These are phyloP conservation scores for Hylaeus volcanicus DNA, from an alignment of 1,140 invertebrate species.

Conservation along the genomic window DNA sequence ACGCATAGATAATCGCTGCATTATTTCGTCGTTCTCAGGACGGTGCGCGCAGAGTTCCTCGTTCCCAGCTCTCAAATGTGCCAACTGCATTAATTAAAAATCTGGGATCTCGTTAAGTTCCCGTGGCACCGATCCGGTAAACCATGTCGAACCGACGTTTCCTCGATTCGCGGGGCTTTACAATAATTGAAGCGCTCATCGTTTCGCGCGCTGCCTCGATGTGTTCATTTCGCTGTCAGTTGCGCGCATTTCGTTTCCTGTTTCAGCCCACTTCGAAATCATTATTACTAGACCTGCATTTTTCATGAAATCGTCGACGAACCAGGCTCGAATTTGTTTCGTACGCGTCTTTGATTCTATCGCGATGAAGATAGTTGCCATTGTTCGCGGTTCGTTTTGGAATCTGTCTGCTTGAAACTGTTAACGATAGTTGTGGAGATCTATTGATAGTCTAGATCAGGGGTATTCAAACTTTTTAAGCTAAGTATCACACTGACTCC, in stretches of 20 bases:
- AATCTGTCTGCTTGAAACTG: neutral
- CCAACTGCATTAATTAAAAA: constrained; percentile 68
- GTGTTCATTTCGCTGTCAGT: constrained; percentile 14
- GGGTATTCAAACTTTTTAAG: too few relatives aligned
- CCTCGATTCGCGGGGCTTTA: constrained; percentile 32
- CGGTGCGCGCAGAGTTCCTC: constrained; percentile 39
- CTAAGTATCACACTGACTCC: too few relatives aligned
- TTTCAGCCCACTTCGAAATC: neutral
- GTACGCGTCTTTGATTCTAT: neutral
- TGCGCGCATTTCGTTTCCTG: constrained; percentile 10
- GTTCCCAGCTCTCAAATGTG: constrained; percentile 67
- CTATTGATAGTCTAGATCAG: too few relatives aligned
- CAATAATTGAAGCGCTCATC: constrained; percentile 43
- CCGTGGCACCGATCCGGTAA: constrained; percentile 65
- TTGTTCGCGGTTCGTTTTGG: neutral
- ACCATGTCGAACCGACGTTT: constrained; percentile 53
- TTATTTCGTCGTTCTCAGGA: constrained; percentile 70
- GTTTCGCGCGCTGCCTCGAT: neutral
- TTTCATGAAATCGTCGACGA: neutral
- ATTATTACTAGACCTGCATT: constrained; percentile 20
- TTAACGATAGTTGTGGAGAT: neutral
- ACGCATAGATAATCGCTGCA: constrained; percentile 53
- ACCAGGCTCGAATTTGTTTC: neutral
- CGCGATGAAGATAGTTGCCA: neutral
- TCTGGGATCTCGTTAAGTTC: constrained; percentile 65